These are phyloP conservation scores for Homarus americanus DNA, from an alignment of 1,140 invertebrate genomes.

Conservation along the genomic window DNA sequence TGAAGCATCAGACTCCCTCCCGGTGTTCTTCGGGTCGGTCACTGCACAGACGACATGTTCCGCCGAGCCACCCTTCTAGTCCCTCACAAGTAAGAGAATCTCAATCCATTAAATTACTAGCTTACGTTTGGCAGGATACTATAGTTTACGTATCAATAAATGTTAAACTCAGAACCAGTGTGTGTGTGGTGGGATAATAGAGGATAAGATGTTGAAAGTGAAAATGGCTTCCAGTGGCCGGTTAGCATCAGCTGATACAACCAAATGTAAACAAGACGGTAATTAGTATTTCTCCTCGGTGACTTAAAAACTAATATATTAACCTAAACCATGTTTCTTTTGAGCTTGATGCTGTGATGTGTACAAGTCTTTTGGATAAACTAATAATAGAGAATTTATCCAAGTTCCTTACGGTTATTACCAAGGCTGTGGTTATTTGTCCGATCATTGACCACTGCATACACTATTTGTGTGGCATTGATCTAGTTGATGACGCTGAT, in stretches of 20 bases:
- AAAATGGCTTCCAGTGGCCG: slow-evolving; percentile 26
- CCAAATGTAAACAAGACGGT: background rate
- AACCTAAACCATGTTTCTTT: no score
- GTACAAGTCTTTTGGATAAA: no score
- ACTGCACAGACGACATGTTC: slow-evolving; percentile 25
- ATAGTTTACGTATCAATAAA: background rate
- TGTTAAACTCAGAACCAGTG: background rate
- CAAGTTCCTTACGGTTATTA: no score
- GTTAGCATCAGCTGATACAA: slow-evolving; percentile 43
- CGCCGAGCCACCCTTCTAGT: slow-evolving; percentile 41
- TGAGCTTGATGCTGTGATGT: no score
- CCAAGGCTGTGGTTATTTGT: no score
- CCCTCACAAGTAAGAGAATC: slow-evolving; percentile 42
- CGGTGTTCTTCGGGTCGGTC: slow-evolving; percentile 5
- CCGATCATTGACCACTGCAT: no score
- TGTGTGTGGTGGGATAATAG: background rate
- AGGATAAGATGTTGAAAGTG: background rate
- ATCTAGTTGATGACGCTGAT: no score
- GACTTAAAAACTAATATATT: no score
- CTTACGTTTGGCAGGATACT: background rate
- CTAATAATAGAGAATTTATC: no score
- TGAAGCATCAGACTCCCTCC: background rate
- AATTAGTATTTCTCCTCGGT: no score
- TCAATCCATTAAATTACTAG: background rate
- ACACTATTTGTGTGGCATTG: no score